These are phyloP conservation scores for Melanostoma scalare DNA, from an alignment of 2,888 invertebrate genomes.

Conservation along the genomic window DNA sequence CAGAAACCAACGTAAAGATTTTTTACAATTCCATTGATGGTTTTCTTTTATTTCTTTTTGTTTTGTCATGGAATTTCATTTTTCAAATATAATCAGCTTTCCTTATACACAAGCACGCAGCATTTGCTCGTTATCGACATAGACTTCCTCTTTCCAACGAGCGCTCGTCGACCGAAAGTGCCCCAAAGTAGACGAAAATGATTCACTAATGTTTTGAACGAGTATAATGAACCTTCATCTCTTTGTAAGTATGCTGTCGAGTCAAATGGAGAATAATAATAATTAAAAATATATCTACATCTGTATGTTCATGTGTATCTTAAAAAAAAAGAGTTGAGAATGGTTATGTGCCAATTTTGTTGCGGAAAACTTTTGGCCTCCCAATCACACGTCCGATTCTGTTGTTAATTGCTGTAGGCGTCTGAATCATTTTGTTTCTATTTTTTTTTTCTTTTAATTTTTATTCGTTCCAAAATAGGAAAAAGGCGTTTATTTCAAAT, in stretches of 20 bases:
- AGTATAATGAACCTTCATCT: slow-evolving; percentile 41
- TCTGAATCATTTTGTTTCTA: background rate
- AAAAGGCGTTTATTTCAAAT: slow-evolving; percentile 9
- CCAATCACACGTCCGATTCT: slow-evolving; percentile 29
- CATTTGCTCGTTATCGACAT: slow-evolving; percentile 24
- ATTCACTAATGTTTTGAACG: slow-evolving; percentile 25
- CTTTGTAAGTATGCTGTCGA: background rate
- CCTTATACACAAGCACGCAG: too few species aligned
- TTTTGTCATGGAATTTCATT: too few species aligned
- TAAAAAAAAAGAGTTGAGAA: background rate
- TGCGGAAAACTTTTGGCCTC: background rate
- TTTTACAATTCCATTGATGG: too few species aligned
- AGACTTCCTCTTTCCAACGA: slow-evolving; percentile 41
- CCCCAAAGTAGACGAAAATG: background rate
- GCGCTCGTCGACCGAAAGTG: background rate
- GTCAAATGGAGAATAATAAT: slow-evolving; percentile 13
- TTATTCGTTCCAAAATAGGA: slow-evolving; percentile 4
- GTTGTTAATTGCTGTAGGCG: slow-evolving; percentile 3
- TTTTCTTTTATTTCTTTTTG: too few species aligned
- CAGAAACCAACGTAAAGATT: too few species aligned
- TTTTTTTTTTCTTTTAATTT: slow-evolving; percentile 17
- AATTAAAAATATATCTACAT: too few species aligned
- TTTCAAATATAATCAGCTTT: too few species aligned
- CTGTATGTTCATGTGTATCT: too few species aligned
- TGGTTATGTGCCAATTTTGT: slow-evolving; percentile 41